Percentiles rank a stretch among this genome's conserved stretches.
Evolutionary conservation across 2,797 vertebrate genomes (phyloP).

Genomic region (Hapalemur alaotrensis): DNA sequence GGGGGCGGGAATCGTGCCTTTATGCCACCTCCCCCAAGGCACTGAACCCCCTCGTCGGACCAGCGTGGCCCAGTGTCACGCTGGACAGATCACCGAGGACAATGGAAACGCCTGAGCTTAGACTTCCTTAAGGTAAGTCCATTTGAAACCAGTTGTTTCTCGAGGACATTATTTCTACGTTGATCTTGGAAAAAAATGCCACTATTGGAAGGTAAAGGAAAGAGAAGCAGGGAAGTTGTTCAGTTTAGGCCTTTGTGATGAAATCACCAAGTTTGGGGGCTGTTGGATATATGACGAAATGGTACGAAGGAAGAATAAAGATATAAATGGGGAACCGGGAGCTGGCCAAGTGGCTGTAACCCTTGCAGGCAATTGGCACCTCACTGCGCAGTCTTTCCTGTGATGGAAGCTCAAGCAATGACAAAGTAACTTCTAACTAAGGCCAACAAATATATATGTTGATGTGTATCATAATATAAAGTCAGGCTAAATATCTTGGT

Average conservation of each 20-base stretch:
- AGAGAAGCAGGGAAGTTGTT: neutral
- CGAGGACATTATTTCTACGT: rapidly evolving
- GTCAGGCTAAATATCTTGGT: neutral
- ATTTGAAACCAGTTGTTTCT: neutral
- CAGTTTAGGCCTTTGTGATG: neutral
- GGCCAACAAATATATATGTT: no score
- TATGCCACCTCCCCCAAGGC: neutral
- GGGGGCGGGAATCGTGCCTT: neutral
- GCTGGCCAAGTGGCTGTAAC: neutral
- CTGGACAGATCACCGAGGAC: neutral
- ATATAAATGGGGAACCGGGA: neutral
- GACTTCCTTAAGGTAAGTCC: conserved; percentile 79
- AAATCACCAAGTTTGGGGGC: neutral
- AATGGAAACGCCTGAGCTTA: conserved; percentile 24
- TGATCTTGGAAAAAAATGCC: neutral
- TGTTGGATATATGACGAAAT: neutral
- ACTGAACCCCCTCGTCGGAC: neutral
- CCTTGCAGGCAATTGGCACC: neutral
- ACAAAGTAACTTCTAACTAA: neutral
- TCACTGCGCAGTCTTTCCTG: neutral
- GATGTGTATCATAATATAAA: neutral
- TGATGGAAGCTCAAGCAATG: neutral
- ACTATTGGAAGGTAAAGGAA: neutral
- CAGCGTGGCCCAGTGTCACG: neutral
- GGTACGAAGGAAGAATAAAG: neutral